Evolutionary conservation across 37 sponge, comb jelly and placozoan genomes (phyloP).

Genomic region (Bolinopsis microptera): DNA sequence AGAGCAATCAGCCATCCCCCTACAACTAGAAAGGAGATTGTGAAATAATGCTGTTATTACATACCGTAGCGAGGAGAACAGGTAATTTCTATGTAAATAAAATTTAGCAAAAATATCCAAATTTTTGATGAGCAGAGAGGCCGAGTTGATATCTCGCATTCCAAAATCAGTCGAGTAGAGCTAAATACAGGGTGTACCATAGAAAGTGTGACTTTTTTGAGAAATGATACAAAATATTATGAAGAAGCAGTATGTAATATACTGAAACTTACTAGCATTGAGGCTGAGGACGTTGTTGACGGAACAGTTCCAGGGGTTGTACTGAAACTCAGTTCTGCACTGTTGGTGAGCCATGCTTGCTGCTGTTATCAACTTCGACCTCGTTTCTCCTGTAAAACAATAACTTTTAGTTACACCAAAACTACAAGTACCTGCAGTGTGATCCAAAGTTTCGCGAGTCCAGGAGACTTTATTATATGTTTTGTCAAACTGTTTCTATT

Average conservation of each 20-base stretch:
- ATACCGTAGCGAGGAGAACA: no score
- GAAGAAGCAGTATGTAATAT: not conserved
- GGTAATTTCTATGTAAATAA: no score
- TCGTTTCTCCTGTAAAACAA: constrained; percentile 14
- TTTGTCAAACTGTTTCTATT: no score
- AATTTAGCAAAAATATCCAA: not conserved
- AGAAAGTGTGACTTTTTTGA: no score
- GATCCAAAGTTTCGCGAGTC: no score
- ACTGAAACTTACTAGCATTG: not conserved
- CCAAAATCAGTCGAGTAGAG: no score
- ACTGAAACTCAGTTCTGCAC: constrained; percentile 17
- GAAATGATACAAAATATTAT: no score
- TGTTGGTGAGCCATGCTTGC: constrained; percentile 36
- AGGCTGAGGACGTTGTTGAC: not conserved
- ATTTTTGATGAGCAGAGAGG: not conserved
- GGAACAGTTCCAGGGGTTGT: constrained; percentile 24
- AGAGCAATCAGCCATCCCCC: not conserved
- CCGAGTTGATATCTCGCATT: no score
- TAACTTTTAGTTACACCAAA: not conserved
- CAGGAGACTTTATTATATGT: no score
- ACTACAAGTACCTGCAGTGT: not conserved
- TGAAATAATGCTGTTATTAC: no score
- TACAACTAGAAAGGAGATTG: no score
- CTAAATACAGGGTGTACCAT: no score
- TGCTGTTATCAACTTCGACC: constrained; percentile 6